phyloP scores from a whole-genome alignment of 2,113 vertebrate species.

The Sinocyclocheilus anshuiensis region DNA sequence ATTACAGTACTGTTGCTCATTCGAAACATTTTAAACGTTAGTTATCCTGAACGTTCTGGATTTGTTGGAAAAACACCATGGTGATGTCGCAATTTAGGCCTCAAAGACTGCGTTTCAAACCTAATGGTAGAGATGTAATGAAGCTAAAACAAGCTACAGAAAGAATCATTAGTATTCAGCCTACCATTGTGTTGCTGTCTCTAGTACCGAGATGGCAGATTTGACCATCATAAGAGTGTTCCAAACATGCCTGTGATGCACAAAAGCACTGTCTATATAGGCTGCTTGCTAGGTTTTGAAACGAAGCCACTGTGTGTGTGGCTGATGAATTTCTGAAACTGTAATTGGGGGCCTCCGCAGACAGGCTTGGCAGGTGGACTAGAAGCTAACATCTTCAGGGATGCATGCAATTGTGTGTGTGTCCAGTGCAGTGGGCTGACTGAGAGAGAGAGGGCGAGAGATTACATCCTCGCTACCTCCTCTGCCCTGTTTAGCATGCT shows the following conservation, averaged over 20 bases:
- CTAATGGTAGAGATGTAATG: not conserved
- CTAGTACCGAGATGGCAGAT: not conserved
- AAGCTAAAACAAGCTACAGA: too few relatives aligned
- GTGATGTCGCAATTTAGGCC: not conserved
- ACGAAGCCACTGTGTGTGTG: not conserved
- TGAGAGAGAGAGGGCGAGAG: not conserved
- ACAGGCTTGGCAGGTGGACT: conserved; percentile 31
- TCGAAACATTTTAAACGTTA: not conserved
- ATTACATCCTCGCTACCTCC: conserved; percentile 1
- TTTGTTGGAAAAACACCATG: not conserved
- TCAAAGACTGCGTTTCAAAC: not conserved
- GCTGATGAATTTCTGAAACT: conserved; percentile 8
- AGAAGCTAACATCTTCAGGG: conserved; percentile 5
- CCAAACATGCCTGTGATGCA: not conserved
- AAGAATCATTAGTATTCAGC: not conserved
- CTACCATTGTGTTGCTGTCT: not conserved
- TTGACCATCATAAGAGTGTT: not conserved
- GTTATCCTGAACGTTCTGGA: not conserved
- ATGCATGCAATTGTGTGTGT: conserved; percentile 29
- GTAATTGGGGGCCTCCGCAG: conserved; percentile 26
- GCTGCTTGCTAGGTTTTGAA: not conserved
- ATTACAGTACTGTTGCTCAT: not conserved
- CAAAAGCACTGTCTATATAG: not conserved
- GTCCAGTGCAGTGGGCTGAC: conserved; percentile 19
- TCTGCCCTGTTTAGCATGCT: conserved; percentile 13